Conservation (phyloP, 2,888 invertebrate species). For the Argyresthia goedartella region DNA sequence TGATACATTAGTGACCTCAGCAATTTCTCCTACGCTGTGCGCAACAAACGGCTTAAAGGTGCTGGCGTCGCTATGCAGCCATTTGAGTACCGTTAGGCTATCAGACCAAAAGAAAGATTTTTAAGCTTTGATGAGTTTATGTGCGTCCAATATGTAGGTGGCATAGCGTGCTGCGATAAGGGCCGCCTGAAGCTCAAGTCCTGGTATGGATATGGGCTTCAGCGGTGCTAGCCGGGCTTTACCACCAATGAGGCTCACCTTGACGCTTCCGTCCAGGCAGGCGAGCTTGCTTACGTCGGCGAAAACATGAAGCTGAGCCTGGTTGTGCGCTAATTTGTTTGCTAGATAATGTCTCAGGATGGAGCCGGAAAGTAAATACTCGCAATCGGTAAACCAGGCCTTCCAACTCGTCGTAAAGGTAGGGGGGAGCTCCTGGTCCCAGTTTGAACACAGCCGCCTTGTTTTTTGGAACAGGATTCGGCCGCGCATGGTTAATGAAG, state of each 20-base stretch:
- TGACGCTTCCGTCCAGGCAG: not conserved
- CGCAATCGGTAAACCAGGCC: not conserved
- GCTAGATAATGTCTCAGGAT: not conserved
- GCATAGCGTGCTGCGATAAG: constrained; percentile 2
- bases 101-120: constrained; percentile 7
- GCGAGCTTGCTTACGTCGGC: not conserved
- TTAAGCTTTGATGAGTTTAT: constrained; percentile 1
- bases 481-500: not conserved
- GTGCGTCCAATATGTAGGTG: constrained; percentile 1
- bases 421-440: not conserved
- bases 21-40: not conserved
- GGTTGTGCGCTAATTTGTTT: not conserved
- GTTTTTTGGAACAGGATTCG: not conserved
- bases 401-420: not conserved
- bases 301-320: not conserved
- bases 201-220: not conserved
- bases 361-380: not conserved
- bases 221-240: constrained; percentile 4
- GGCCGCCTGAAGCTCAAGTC: not conserved
- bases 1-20: not conserved
- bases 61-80: constrained; percentile 11
- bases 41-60: constrained; percentile 4
- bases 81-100: constrained; percentile 5
- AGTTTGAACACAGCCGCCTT: not conserved
- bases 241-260: not conserved